Evolutionary conservation across 2,113 vertebrate genomes (phyloP).

Genomic region (Alces alces): DNA sequence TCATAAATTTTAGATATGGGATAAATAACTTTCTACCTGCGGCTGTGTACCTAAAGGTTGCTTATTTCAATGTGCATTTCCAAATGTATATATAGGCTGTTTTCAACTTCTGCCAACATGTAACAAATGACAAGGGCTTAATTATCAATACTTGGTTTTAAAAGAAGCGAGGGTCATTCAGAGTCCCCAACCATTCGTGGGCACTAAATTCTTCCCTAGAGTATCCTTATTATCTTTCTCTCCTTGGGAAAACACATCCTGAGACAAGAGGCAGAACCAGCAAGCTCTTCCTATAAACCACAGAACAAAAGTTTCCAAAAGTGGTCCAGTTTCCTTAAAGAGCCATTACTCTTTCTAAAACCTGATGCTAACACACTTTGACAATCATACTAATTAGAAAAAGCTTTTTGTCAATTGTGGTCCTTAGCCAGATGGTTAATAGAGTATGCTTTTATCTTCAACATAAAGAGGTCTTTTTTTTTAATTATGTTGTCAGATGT

Average conservation of each 20-base stretch:
- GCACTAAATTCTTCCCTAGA: neutral
- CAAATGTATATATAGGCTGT: neutral
- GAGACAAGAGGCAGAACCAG: neutral
- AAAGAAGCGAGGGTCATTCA: neutral
- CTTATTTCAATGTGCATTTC: neutral
- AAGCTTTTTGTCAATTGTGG: slow-evolving; percentile 69
- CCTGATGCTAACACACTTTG: slow-evolving; percentile 72
- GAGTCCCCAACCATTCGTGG: neutral
- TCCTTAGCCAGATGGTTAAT: slow-evolving; percentile 74
- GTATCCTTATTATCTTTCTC: neutral
- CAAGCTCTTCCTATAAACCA: neutral
- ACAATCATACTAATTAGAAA: slow-evolving; percentile 80
- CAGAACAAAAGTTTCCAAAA: slow-evolving; percentile 21
- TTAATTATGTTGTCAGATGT: slow-evolving; percentile 76
- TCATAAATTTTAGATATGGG: slow-evolving; percentile 53
- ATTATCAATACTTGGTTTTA: neutral
- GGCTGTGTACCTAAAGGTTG: slow-evolving; percentile 20
- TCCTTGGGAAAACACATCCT: neutral
- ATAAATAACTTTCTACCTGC: slow-evolving; percentile 24
- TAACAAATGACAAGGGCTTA: neutral
- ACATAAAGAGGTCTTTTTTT: slow-evolving; percentile 62
- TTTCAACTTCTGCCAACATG: slow-evolving; percentile 13
- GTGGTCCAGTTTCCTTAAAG: slow-evolving; percentile 15
- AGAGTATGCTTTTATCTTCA: slow-evolving; percentile 77
- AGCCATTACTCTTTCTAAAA: slow-evolving; percentile 68